Base-by-base conservation (phyloP, 2,888 invertebrate genomes). In the Miltochrista miniata region DNA sequence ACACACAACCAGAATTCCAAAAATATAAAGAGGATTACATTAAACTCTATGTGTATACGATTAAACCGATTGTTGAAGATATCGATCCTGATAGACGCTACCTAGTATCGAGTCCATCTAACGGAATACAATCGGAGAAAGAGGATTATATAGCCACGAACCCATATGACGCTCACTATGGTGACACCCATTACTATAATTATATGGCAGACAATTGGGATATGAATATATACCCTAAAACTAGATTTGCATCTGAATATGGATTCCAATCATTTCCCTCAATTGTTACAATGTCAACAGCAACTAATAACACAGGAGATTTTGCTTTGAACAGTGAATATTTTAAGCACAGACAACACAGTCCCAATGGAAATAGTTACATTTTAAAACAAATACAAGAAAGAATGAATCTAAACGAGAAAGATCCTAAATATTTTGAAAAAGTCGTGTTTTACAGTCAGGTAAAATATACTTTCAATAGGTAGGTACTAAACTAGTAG, bases 181-280 rank as follows among this genome's bases (percentile, higher is more conserved):
- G 99, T 39, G 99, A 99, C 81, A 94, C 96, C 7, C 99, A 99
- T 78, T 97, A 95, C 78, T 99, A 99, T 83, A 96, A 97, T 70
- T 98, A 98, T 73, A 47, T 94, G 0, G 85, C 90, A 18, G 95
- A 99, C 72, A 94, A 95, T 48, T 99, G 98, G 98, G 90, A 96
- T 70, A 92, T 94, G 43, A 93, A 92, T 51, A 94, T 93, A 7
- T 98, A 95, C 79, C 96, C 96, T 0, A 93, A 93, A 11, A 94
- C 98, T 0, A 93, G 99, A 68, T 99, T 99, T 83, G 95, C 96
- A 3, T 98, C 99, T 0, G 99, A 99, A 83, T 99, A 98, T 77
- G 99, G 99, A 0, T 96, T 96, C 63, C 99, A 99, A 83, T 96
- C 98, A 0, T 90, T 97, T 60, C 98, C 99, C 0, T 95, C 96